These are phyloP conservation scores for Periophthalmus modestus DNA, from an alignment of 2,113 vertebrate genomes.

Conservation along the genomic window DNA sequence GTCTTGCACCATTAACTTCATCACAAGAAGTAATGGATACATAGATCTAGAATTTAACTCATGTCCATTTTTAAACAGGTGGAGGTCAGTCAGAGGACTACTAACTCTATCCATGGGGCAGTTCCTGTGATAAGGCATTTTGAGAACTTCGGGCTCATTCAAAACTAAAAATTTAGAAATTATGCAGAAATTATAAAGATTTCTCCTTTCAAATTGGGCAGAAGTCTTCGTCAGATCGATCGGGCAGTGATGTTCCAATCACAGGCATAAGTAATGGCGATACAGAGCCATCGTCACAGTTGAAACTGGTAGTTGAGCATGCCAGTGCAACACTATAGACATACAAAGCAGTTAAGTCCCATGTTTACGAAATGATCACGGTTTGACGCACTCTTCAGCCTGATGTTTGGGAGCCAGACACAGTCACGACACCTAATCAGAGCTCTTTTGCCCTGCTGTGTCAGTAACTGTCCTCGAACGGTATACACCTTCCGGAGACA, in stretches of 20 bases:
- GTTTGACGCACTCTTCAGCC: conserved; percentile 75
- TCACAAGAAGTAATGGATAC: no score
- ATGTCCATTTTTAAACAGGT: no score
- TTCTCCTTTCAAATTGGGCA: conserved; percentile 86
- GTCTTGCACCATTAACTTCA: no score
- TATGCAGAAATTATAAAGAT: no score
- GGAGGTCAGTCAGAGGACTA: no score
- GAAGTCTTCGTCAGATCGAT: conserved; percentile 93
- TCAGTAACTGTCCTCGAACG: conserved; percentile 89
- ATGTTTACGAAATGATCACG: background rate
- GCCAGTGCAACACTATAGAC: conserved; percentile 81
- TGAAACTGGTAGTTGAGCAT: conserved; percentile 93
- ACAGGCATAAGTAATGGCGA: conserved; percentile 91
- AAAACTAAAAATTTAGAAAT: no score
- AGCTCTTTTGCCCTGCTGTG: conserved; percentile 84
- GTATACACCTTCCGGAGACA: conserved; percentile 84
- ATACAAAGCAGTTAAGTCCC: background rate
- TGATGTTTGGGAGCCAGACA: conserved; percentile 83
- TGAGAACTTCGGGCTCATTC: no score
- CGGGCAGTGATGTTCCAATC: conserved; percentile 92
- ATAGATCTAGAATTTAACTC: no score
- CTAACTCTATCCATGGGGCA: no score
- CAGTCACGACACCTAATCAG: conserved; percentile 89
- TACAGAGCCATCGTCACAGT: conserved; percentile 93
- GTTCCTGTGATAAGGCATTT: no score